Evolutionary conservation across 1,140 invertebrate species (phyloP), one percentile per base, ranked within the genome.

Genomic region (Drosophila novamexicana): DNA sequence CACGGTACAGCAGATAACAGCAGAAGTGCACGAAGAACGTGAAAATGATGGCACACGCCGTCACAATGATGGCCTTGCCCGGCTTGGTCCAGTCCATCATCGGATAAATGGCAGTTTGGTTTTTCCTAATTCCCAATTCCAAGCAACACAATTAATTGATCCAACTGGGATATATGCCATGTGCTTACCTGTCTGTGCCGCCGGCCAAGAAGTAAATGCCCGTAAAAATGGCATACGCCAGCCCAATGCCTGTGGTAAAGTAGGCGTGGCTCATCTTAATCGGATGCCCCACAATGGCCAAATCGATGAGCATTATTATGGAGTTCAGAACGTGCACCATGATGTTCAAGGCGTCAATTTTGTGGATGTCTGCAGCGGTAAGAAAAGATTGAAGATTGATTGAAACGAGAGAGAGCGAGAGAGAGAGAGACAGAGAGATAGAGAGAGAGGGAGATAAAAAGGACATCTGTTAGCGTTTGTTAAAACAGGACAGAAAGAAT

Each of bases 281-380:
- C 1, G 96, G 95, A 77, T 96, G 93, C 2, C 93, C 93, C 5
- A 94, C 94, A 7, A 96, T 91, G 45, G 93, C 94, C 18, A 96
- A 77, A 88, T 97, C 96, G 10, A 94, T 75, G 0, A 96, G 73
- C 92, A 96, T 95, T 54, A 96, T 92, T 18, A 96, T 70, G 40
- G 94, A 94, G 85, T 96, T 96, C 53, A 94, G 92, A 9, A 94
- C 94, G 79, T 97, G 96, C 2, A 94, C 93, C 84, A 95, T 93
- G 1, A 95, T 92, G 80, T 96, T 96, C 9, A 95, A 82, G 0
- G 93, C 90, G 73, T 95, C 94, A 8, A 95, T 88, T 62, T 81
- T 81, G 71, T 91, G 85, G 14, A 91, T 88, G 39, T 93, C 81
- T 90, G 32, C 14, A 50, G 7, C 3, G 16, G 14, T 8, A 5